Percentiles rank a stretch among this genome's conserved stretches.
phyloP scores from a whole-genome alignment of 2,888 invertebrate genomes.

The Cheilosia grossa region DNA sequence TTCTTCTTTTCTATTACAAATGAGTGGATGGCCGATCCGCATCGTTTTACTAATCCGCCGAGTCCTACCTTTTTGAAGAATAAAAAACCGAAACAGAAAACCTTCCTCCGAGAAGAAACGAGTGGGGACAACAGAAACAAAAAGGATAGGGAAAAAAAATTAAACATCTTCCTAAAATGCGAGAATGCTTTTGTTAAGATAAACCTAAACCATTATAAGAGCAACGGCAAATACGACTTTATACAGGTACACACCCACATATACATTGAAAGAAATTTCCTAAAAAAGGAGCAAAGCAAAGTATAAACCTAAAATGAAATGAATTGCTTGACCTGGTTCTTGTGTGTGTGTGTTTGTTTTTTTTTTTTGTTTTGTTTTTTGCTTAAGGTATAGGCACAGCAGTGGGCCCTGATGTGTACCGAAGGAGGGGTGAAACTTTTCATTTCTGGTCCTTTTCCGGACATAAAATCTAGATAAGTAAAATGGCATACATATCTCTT shows the following conservation, averaged over 20 bases:
- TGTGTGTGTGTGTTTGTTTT: background rate
- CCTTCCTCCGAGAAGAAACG: background rate
- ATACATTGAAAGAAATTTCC: background rate
- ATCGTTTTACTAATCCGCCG: slow-evolving; percentile 46
- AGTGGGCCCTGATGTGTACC: background rate
- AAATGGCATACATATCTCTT: slow-evolving; percentile 32
- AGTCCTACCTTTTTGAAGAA: slow-evolving; percentile 1
- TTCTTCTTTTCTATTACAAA: slow-evolving; percentile 11
- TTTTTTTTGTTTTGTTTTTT: slow-evolving; percentile 20
- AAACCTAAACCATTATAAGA: background rate
- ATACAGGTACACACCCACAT: background rate
- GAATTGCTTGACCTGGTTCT: slow-evolving; percentile 65
- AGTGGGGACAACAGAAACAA: too few species aligned
- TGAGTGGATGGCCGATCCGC: slow-evolving; percentile 36
- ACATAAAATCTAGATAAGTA: slow-evolving; percentile 63
- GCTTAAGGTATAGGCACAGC: slow-evolving; percentile 26
- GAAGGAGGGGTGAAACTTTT: slow-evolving; percentile 24
- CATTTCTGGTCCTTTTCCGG: slow-evolving; percentile 55
- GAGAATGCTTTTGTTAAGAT: slow-evolving; percentile 24
- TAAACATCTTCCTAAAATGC: slow-evolving; percentile 39
- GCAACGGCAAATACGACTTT: background rate
- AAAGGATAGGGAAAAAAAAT: background rate
- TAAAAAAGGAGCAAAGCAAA: slow-evolving; percentile 18
- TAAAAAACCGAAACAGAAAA: slow-evolving; percentile 4
- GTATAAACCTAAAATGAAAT: slow-evolving; percentile 53